phyloP scores from a whole-genome alignment of 1,140 invertebrate genomes.

The Sitophilus oryzae region DNA sequence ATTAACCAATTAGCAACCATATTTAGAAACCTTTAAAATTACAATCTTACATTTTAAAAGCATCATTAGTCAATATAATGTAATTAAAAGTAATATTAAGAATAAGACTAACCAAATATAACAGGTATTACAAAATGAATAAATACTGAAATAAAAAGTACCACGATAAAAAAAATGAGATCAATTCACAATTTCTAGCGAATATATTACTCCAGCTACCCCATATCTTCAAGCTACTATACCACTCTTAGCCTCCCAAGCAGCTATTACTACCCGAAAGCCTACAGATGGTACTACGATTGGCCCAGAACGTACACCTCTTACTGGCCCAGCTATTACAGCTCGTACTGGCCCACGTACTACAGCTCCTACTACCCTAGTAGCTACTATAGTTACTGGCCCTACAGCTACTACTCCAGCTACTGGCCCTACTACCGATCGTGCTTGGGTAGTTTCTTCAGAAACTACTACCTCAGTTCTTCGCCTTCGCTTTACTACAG shows the following conservation, averaged over 20 bases:
- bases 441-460: constrained; percentile 23
- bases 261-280: constrained; percentile 25
- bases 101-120: too few relatives aligned
- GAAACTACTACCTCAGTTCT: constrained; percentile 24
- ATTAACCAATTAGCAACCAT: too few relatives aligned
- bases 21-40: too few relatives aligned
- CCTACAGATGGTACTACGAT: constrained; percentile 26
- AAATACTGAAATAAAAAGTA: too few relatives aligned
- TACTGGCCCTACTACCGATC: constrained; percentile 25
- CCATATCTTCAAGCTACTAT: constrained; percentile 31
- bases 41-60: too few relatives aligned
- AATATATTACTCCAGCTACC: constrained; percentile 31
- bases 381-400: constrained; percentile 16
- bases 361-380: constrained; percentile 21
- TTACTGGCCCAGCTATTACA: constrained; percentile 20
- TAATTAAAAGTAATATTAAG: too few relatives aligned
- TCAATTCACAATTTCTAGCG: constrained; percentile 24
- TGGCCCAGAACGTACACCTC: constrained; percentile 26
- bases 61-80: too few relatives aligned
- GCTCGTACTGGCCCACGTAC: constrained; percentile 20
- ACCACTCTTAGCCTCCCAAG: constrained; percentile 26
- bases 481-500: constrained; percentile 17
- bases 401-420: constrained; percentile 5
- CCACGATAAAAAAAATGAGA: constrained; percentile 14
- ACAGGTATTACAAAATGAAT: background rate